Evolutionary conservation across 2,113 vertebrate genomes (phyloP).

Genomic region (Pheucticus melanocephalus): DNA sequence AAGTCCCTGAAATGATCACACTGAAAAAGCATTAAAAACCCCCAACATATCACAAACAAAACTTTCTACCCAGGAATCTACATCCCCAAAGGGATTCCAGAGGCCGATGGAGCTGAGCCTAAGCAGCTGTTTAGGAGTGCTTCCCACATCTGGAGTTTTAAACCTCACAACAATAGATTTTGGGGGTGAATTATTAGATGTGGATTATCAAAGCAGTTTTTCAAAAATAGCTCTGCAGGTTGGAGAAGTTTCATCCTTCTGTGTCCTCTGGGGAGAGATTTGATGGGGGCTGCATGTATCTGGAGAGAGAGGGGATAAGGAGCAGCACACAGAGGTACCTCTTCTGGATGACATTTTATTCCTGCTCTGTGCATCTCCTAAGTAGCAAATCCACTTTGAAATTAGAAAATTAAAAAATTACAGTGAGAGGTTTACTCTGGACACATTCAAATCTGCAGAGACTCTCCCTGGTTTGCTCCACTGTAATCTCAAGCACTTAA

Average conservation of each 20-base stretch:
- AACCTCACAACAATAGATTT: neutral
- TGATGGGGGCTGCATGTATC: neutral
- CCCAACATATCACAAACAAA: neutral
- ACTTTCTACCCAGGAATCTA: neutral
- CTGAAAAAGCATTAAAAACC: neutral
- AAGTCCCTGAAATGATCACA: neutral
- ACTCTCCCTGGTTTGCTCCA: neutral
- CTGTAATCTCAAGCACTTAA: neutral
- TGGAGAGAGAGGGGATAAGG: neutral
- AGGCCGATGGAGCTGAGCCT: neutral
- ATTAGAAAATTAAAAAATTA: neutral
- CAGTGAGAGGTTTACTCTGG: neutral
- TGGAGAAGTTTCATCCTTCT: neutral
- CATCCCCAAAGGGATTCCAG: neutral
- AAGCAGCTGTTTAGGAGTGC: neutral
- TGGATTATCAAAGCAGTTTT: neutral
- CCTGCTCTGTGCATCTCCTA: neutral
- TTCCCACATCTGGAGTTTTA: neutral
- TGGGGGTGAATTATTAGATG: neutral
- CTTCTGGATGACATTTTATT: neutral
- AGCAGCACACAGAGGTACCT: neutral
- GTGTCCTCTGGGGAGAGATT: neutral
- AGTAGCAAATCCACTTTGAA: neutral
- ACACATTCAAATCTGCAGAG: neutral
- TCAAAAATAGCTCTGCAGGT: neutral